Base-by-base conservation (phyloP, 2,888 invertebrate species). In the Eristalinus sepulchralis region DNA sequence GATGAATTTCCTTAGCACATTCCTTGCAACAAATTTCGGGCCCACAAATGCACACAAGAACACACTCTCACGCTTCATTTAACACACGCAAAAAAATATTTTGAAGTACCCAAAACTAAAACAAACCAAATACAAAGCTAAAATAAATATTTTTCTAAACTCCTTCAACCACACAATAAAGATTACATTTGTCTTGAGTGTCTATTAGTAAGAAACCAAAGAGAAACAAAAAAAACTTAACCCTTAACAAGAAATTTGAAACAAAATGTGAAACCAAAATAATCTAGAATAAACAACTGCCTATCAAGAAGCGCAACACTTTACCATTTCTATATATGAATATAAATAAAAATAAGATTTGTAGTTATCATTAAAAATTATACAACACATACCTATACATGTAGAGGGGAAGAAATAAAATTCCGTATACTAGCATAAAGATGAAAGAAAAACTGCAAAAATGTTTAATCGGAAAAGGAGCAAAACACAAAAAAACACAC, bases 301-400 rank as follows among this genome's bases (percentile, higher is more conserved):
- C 86, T 86, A 82, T 59, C 83, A 75, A 75, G 66, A 86, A 83
- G 77, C 85, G 85, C 85, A 85, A 85, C 85, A 86, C 86, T 82
- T 86, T 86, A 86, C 86, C 75, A 83, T 39, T 83, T 86, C 86
- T 86, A 71, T 86, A 73, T 82, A 86, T 60, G n/a, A n/a, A 47
- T 47, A 47, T 11, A 57, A 9, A 13, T 24, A 75, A 79, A 59
- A 75, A 60, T 60, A 79, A 78, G 63, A 67, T 71, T 82, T 71
- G 55, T 76, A 67, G 75, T 75, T 71, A 79, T 64, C 78, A 81
- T 63, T 77, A 55, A 78, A 75, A 86, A 75, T 62, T 79, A 86
- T 82, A 86, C 68, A 86, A n/a, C n/a, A 47, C 68, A 78, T 71
- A 62, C 72, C 36, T 81, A 81, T 68, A 72, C 62, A 82, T 64